These are phyloP conservation scores for Bettongia penicillata DNA, from an alignment of 2,113 vertebrate genomes.

Conservation along the genomic window DNA sequence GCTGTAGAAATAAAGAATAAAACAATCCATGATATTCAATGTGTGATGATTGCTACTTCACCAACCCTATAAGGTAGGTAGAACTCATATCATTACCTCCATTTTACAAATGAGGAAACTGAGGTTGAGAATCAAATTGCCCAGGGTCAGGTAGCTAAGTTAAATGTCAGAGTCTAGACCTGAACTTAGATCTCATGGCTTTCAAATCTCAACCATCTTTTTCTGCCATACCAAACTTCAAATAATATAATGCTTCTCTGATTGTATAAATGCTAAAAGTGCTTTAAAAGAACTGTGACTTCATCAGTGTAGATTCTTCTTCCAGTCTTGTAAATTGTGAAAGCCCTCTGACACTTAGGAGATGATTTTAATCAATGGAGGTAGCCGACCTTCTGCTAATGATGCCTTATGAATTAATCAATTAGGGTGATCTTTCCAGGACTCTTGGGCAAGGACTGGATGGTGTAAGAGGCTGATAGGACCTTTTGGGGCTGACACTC, in stretches of 20 bases:
- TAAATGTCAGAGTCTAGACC: neutral
- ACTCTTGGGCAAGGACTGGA: neutral
- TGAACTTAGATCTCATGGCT: neutral
- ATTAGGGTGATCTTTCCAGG: neutral
- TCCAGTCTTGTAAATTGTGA: neutral
- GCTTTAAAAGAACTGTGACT: neutral
- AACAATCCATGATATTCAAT: neutral
- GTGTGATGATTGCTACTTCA: neutral
- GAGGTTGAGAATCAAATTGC: neutral
- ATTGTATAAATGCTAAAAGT: neutral
- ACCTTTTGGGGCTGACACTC: neutral
- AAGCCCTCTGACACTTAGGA: neutral
- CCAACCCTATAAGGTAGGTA: neutral
- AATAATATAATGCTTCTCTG: neutral
- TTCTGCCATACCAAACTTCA: neutral
- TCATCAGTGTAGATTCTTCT: neutral
- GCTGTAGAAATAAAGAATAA: neutral
- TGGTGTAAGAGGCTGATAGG: neutral
- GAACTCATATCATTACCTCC: neutral
- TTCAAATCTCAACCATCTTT: neutral
- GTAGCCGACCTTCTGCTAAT: neutral
- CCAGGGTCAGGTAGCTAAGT: neutral
- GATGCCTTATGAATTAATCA: neutral
- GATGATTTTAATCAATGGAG: neutral
- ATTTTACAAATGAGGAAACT: neutral